These are phyloP conservation scores for Erinaceus europaeus DNA, from an alignment of 2,113 vertebrate species.

Conservation along the genomic window DNA sequence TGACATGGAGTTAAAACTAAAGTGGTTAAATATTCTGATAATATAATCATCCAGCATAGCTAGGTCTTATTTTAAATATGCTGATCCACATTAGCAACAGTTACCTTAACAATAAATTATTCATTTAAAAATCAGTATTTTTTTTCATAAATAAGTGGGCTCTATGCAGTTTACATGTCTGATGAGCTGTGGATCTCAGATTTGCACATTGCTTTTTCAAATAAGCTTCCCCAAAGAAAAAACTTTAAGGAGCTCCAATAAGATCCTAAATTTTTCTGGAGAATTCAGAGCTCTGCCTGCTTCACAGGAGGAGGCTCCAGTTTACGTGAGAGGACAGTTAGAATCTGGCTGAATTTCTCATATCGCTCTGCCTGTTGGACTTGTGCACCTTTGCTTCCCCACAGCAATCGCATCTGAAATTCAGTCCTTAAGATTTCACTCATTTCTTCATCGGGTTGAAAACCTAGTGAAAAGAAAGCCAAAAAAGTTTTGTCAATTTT, in stretches of 20 bases:
- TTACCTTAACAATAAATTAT: slow-evolving; percentile 82
- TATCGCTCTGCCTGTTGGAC: slow-evolving; percentile 94
- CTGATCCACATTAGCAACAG: slow-evolving; percentile 59
- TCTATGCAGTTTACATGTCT: slow-evolving; percentile 77
- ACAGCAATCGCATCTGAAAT: slow-evolving; percentile 96
- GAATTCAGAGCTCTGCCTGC: slow-evolving; percentile 85
- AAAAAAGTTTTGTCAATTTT: slow-evolving; percentile 37
- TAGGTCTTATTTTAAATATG: slow-evolving; percentile 20
- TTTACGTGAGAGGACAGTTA: slow-evolving; percentile 95
- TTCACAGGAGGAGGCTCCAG: slow-evolving; percentile 88
- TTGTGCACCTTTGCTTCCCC: slow-evolving; percentile 95
- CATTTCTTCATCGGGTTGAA: slow-evolving; percentile 91
- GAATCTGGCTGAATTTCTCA: slow-evolving; percentile 95
- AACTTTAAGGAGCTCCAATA: neutral
- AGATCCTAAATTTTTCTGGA: slow-evolving; percentile 12
- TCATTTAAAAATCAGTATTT: slow-evolving; percentile 82
- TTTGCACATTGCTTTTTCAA: slow-evolving; percentile 47
- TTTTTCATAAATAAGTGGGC: slow-evolving; percentile 80
- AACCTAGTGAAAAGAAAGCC: slow-evolving; percentile 82
- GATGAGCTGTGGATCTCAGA: slow-evolving; percentile 71
- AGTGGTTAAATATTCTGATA: slow-evolving; percentile 44
- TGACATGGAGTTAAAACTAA: slow-evolving; percentile 59
- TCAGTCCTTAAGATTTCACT: slow-evolving; percentile 95
- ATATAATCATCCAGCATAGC: slow-evolving; percentile 36
- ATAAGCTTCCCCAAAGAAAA: slow-evolving; percentile 31